Evolutionary conservation across 2,113 vertebrate species (phyloP).

Genomic region (Pardalotus punctatus): DNA sequence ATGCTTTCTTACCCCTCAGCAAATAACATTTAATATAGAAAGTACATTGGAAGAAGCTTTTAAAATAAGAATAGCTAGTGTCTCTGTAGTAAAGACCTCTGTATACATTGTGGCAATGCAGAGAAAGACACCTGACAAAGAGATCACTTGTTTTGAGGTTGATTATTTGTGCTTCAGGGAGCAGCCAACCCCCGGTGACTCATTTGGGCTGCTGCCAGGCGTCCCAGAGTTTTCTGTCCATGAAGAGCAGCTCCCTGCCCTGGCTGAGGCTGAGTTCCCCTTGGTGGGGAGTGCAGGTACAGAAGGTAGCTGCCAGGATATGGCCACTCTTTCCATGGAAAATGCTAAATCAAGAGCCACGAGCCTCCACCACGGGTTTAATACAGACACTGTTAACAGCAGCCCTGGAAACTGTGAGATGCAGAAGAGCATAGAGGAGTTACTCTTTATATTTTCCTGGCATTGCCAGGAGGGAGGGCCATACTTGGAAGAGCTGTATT

Average conservation of each 20-base stretch:
- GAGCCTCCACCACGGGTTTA: fast-evolving
- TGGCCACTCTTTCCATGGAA: background rate
- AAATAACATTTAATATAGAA: background rate
- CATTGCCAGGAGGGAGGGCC: background rate
- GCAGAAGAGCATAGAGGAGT: background rate
- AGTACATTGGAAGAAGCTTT: background rate
- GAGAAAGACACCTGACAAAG: background rate
- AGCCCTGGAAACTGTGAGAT: background rate
- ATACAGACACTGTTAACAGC: background rate
- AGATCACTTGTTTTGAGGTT: background rate
- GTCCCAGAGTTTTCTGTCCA: background rate
- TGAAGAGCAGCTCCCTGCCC: background rate
- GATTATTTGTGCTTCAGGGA: background rate
- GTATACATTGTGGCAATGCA: background rate
- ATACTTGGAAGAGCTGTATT: background rate
- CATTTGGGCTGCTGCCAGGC: background rate
- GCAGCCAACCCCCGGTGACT: background rate
- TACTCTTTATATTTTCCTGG: background rate
- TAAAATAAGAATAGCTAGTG: background rate
- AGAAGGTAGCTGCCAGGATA: background rate
- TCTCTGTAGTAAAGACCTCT: background rate
- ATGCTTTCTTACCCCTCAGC: background rate
- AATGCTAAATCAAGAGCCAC: background rate
- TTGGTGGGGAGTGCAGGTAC: fast-evolving
- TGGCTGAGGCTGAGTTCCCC: background rate